phyloP scores from a whole-genome alignment of 1,140 invertebrate species.

The Solenopsis fugax region DNA sequence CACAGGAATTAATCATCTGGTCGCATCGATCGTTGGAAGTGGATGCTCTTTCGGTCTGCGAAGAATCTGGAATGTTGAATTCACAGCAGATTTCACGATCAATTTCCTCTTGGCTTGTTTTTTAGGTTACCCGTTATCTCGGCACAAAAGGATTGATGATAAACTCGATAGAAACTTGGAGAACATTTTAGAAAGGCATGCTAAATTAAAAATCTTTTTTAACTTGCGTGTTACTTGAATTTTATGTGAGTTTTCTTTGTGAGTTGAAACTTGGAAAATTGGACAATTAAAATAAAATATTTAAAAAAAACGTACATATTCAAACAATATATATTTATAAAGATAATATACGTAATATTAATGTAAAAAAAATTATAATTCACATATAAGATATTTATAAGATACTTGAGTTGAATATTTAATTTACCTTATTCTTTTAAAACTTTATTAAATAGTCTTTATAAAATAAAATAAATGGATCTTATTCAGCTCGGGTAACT shows the following conservation, averaged over 20 bases:
- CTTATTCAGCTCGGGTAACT: no score
- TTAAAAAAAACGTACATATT: no score
- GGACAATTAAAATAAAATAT: not conserved
- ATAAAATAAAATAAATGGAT: no score
- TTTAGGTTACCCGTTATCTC: not conserved
- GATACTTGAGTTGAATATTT: no score
- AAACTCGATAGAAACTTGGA: not conserved
- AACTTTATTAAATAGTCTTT: no score
- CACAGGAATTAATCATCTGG: slow-evolving; percentile 27
- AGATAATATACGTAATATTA: no score
- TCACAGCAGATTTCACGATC: slow-evolving; percentile 49
- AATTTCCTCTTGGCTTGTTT: slow-evolving; percentile 27
- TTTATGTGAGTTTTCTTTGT: not conserved
- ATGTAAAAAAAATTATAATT: no score
- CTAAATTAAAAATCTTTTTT: not conserved
- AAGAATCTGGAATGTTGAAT: slow-evolving; percentile 37
- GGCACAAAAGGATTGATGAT: not conserved
- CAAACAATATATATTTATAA: no score
- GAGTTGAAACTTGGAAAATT: not conserved
- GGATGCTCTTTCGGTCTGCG: slow-evolving; percentile 38
- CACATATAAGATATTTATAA: no score
- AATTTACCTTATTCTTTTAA: no score
- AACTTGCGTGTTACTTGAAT: not conserved
- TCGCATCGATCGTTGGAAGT: slow-evolving; percentile 4
- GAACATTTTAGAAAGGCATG: not conserved